Evolutionary conservation across 2,888 invertebrate species (phyloP), one percentile per base, ranked within the genome.

Genomic region (Agriopis leucophaearia): DNA sequence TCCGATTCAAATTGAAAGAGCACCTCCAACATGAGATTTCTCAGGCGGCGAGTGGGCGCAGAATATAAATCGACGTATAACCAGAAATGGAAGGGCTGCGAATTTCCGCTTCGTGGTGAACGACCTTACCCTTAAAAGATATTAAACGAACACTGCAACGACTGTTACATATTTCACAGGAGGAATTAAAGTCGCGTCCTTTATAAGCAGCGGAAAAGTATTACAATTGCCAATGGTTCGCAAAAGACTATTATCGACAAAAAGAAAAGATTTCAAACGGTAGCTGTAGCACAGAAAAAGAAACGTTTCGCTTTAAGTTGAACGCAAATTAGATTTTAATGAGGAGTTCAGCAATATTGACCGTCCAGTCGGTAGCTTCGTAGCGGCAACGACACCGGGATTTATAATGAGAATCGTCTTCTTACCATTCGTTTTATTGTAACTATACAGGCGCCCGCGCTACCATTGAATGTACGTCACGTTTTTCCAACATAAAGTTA

Each of bases 1-100:
- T 93, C 92, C 93, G 93, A 92, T 94, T 94, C 93, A 94, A 94
- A 94, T 94, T 93, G 94, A 94, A 94, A 94, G 94, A 94, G 94
- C 94, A 92, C 92, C 92, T 91, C 89, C 91, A 90, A 93, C 94
- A 92, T 91, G 91, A 94, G 93, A 94, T 94, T 93, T 92, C 92
- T 93, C 89, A 90, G 93, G 86, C 92, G 90, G 92, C 91, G 92
- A 92, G 92, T 92, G 91, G 92, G 92, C 90, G 88, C 91, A 89
- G 93, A 94, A 94, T 93, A 94, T 94, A 94, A 93, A 94, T 94
- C 92, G 92, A 87, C 92, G 89, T 89, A 94, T 94, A 94, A 92
- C 92, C 89, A 91, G 91, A 89, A 91, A 90, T 90, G 88, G 90
- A 90, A 92, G 89, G 89, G 88, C 89, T 89, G 89, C 87, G 90